Evolutionary conservation across 1,140 invertebrate genomes (phyloP).

Genomic region (Bombus sibiricus): DNA sequence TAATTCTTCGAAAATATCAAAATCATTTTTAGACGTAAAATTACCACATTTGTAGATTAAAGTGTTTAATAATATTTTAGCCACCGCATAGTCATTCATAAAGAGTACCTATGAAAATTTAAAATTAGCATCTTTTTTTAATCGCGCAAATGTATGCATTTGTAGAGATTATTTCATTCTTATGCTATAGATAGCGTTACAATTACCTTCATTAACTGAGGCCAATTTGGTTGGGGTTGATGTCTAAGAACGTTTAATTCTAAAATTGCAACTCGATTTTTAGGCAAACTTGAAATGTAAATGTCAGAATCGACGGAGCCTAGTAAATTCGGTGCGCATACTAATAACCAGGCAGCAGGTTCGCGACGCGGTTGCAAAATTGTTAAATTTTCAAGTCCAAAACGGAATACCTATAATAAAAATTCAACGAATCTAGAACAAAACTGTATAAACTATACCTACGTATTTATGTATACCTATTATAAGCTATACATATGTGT

Average conservation of each 20-base stretch:
- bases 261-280: conserved; percentile 85
- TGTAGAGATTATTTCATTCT: not conserved
- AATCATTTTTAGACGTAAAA: conserved; percentile 54
- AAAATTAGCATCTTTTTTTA: not conserved
- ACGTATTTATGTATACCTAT: not conserved
- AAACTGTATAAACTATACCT: not conserved
- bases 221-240: conserved; percentile 90
- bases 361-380: conserved; percentile 82
- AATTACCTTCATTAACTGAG: conserved; percentile 87
- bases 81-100: conserved; percentile 85
- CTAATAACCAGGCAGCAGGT: conserved; percentile 86
- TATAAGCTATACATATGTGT: too few species aligned
- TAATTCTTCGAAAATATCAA: conserved; percentile 3
- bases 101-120: conserved; percentile 83
- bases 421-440: not conserved
- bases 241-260: conserved; percentile 88
- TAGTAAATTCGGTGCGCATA: conserved; percentile 86
- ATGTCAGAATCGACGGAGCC: conserved; percentile 56
- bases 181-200: not conserved
- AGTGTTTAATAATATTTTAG: conserved; percentile 73
- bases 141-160: not conserved
- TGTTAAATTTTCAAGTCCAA: conserved; percentile 83
- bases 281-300: conserved; percentile 73
- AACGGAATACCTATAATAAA: conserved; percentile 82
- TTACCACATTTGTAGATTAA: conserved; percentile 67